Percentiles rank a stretch among this genome's conserved stretches.
phyloP scores from a whole-genome alignment of 64 coral and sea anemone species.

The Cladopsammia gracilis region DNA sequence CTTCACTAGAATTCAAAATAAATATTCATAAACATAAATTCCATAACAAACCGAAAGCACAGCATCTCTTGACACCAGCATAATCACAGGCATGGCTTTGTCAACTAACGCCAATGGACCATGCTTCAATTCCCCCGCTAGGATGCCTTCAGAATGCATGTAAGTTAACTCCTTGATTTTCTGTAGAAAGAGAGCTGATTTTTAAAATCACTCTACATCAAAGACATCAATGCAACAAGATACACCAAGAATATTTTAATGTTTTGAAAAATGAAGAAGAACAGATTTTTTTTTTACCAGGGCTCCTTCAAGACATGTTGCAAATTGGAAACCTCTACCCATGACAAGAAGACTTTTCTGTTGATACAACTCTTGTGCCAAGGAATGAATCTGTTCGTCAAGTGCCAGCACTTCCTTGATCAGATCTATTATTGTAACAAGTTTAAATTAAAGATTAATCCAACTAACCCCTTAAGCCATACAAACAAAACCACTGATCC shows the following conservation, averaged over 20 bases:
- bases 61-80: constrained; percentile 89
- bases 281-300: constrained; percentile 63
- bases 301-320: constrained; percentile 97
- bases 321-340: constrained; percentile 98
- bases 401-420: constrained; percentile 92
- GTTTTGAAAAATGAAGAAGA: neutral
- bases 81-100: constrained; percentile 92
- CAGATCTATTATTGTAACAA: constrained; percentile 60
- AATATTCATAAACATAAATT: neutral
- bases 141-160: constrained; percentile 96
- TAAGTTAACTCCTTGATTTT: constrained; percentile 99
- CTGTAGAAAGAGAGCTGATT: constrained; percentile 10
- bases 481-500: no score
- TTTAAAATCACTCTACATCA: no score
- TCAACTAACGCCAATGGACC: constrained; percentile 92
- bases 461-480: neutral
- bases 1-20: neutral
- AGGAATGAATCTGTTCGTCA: constrained; percentile 81
- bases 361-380: constrained; percentile 91
- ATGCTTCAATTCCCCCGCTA: constrained; percentile 94
- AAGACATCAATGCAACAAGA: no score
- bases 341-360: constrained; percentile 97
- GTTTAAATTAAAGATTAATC: neutral
- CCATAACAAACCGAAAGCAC: constrained; percentile 68
- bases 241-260: no score